Evolutionary conservation across 2,797 vertebrate species (phyloP).

Genomic region (Sebastolobus alascanus): DNA sequence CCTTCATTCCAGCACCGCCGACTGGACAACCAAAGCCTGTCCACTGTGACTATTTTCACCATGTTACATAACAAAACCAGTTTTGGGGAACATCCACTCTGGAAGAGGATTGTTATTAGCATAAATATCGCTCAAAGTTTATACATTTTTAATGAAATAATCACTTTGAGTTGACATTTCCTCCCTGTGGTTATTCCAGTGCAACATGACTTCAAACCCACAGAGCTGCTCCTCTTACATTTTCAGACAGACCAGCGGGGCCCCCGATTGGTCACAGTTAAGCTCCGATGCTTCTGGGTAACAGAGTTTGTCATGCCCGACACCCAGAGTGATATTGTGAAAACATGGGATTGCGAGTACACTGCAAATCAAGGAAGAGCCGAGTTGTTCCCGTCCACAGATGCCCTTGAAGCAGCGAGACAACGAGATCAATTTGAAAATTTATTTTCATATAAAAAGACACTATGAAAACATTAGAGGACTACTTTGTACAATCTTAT

Average conservation of each 20-base stretch:
- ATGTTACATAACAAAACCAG: slow-evolving; percentile 34
- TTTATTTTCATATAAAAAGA: slow-evolving; percentile 90
- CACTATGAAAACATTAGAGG: slow-evolving; percentile 90
- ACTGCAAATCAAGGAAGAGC: slow-evolving; percentile 52
- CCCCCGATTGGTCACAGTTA: slow-evolving; percentile 72
- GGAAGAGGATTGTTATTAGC: slow-evolving; percentile 50
- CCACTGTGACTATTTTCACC: slow-evolving; percentile 27
- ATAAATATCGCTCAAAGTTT: slow-evolving; percentile 47
- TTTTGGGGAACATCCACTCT: slow-evolving; percentile 18
- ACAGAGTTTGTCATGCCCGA: slow-evolving; percentile 73
- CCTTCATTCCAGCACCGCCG: slow-evolving; percentile 33
- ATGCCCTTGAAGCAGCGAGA: slow-evolving; percentile 63
- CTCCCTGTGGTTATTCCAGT: slow-evolving; percentile 48
- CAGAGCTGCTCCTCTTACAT: slow-evolving; percentile 51
- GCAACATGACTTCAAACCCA: slow-evolving; percentile 63
- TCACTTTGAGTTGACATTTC: slow-evolving; percentile 60
- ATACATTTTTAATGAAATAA: slow-evolving; percentile 61
- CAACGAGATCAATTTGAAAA: slow-evolving; percentile 82
- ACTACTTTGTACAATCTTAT: slow-evolving; percentile 88
- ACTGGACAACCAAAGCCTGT: slow-evolving; percentile 36
- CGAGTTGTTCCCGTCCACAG: slow-evolving; percentile 28
- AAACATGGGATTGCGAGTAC: slow-evolving; percentile 57
- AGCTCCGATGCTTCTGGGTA: slow-evolving; percentile 72
- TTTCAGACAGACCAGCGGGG: slow-evolving; percentile 65
- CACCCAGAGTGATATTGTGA: slow-evolving; percentile 55